Base-by-base conservation (phyloP, 1,140 invertebrate genomes). In the Drosophila suzukii region DNA sequence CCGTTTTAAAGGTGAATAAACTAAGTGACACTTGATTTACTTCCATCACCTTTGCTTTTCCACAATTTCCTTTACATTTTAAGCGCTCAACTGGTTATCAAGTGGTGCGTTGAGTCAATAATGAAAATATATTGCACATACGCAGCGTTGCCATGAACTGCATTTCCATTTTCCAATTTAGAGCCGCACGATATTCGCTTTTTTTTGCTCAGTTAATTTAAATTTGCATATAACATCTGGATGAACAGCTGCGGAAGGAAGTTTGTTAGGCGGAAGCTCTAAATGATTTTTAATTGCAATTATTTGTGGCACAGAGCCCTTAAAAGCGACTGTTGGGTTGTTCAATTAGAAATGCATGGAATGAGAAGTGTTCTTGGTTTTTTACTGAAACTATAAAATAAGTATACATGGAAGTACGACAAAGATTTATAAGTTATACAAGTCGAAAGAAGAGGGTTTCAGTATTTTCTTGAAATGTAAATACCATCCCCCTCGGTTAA, bases 261-360 rank as follows among this genome's bases (percentile, higher is more conserved):
- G 17, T 30, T 34, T 68, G 39, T 70, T 55, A 32, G 36, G 12
- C 11, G 49, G 36, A 46, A 30, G 62, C 24, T 55, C 15, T 55
- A 71, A 71, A 70, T 56, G 63, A 47, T 70, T 71, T 71, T 71
- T 70, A 71, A 71, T 68, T 68, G 65, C 65, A 68, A 32, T 53
- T 53, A 30, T 17, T 7, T 12, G 11, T 6, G 4, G 11, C 15
- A 15, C 4, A n/a, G 12, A 13, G 5, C 17, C 10, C 8, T 51
- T 5, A 15, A 3, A 41, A 41, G 39, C 39, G 39, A 3, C 0
- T n/a, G 6, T n/a, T 15, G 39, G 6, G 39, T 41, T n/a, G n/a
- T 15, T 41, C 3, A 39, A 39, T 4, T n/a, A n/a, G 6, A 39
- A 39, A n/a, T 39, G 38, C n/a, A n/a, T n/a, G n/a, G 13, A 5